phyloP scores from a whole-genome alignment of 2,888 invertebrate genomes.

The Lepidocyrtinus sp. region DNA sequence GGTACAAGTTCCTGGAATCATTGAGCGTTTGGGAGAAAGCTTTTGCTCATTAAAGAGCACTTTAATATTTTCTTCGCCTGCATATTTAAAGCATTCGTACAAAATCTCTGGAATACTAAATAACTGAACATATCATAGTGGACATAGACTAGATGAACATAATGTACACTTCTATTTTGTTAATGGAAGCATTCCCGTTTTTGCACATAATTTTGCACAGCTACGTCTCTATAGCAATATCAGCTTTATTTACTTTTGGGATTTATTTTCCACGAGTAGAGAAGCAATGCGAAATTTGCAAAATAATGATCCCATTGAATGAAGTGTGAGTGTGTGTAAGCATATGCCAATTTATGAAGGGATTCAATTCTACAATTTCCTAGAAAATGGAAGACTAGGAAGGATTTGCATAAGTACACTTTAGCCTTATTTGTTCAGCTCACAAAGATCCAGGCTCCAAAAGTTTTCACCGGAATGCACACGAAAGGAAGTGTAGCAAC shows the following conservation, averaged over 20 bases:
- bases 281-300: neutral
- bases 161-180: too few species aligned
- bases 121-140: too few species aligned
- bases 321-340: neutral
- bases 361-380: neutral
- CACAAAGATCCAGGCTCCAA: neutral
- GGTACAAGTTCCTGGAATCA: too few species aligned
- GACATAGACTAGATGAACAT: too few species aligned
- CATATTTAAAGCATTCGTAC: too few species aligned
- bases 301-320: neutral
- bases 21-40: too few species aligned
- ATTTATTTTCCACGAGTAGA: neutral
- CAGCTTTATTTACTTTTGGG: neutral
- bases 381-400: neutral
- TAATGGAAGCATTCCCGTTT: too few species aligned
- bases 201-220: too few species aligned
- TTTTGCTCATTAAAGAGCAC: too few species aligned
- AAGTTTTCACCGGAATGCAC: neutral
- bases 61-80: too few species aligned
- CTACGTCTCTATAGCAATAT: too few species aligned
- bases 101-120: too few species aligned
- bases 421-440: neutral
- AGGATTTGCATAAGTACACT: neutral
- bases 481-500: neutral
- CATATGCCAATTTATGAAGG: neutral